A percentile compares a stretch with the other conserved stretches of the same genome.
Conservation (phyloP, 1,140 invertebrate genomes). For the Kradibia gibbosae region DNA sequence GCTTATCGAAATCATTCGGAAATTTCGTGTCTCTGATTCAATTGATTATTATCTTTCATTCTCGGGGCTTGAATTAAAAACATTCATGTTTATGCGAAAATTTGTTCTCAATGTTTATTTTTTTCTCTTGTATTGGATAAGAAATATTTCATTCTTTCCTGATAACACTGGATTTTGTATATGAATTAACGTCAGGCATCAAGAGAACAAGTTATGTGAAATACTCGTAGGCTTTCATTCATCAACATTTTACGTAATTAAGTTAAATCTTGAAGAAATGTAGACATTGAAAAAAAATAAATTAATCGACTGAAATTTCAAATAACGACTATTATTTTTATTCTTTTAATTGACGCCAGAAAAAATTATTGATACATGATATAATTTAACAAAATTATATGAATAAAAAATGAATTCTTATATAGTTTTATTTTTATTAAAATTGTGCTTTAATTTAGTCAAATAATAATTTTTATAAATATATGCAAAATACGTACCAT, state of each 20-base stretch:
- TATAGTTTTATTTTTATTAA: too few relatives aligned
- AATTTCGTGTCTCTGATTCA: constrained; percentile 47
- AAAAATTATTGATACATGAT: too few relatives aligned
- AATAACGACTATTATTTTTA: too few relatives aligned
- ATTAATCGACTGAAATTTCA: too few relatives aligned
- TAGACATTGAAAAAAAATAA: background rate
- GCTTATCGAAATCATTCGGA: constrained; percentile 62
- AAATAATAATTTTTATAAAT: too few relatives aligned
- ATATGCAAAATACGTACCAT: too few relatives aligned
- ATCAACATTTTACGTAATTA: constrained; percentile 1
- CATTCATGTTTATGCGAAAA: background rate
- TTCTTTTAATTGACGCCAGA: too few relatives aligned
- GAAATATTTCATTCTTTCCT: background rate
- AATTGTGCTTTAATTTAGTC: too few relatives aligned
- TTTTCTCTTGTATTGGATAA: background rate
- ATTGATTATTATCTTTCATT: constrained; percentile 26
- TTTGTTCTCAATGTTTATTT: background rate
- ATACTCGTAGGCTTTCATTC: background rate
- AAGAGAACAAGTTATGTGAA: background rate
- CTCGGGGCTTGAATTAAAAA: background rate
- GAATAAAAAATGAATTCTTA: too few relatives aligned
- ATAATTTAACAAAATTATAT: too few relatives aligned
- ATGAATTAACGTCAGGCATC: background rate
- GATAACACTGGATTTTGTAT: background rate
- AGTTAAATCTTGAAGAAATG: background rate